Evolutionary conservation across 2,888 invertebrate genomes (phyloP).

Genomic region (Dexiosoma caninum): DNA sequence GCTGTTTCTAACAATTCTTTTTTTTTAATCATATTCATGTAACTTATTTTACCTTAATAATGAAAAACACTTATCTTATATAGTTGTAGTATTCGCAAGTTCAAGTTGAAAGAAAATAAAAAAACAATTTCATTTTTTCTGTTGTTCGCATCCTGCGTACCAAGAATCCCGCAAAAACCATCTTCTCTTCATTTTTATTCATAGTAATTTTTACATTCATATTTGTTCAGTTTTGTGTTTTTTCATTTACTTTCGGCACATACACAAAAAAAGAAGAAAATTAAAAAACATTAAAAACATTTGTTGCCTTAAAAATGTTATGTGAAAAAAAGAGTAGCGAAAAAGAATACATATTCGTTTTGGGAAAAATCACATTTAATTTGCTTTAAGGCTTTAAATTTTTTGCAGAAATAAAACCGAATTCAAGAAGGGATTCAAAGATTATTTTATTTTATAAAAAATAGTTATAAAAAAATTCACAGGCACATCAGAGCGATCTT

Average conservation of each 20-base stretch:
- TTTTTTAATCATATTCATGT: neutral
- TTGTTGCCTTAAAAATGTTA: constrained; percentile 52
- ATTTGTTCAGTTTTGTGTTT: constrained; percentile 30
- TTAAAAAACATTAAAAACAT: constrained; percentile 54
- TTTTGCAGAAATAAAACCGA: neutral
- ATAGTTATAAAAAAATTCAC: too few species aligned
- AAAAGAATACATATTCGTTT: constrained; percentile 11
- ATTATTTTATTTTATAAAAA: too few species aligned
- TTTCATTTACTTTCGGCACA: constrained; percentile 18
- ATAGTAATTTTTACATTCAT: constrained; percentile 4
- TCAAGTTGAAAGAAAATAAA: constrained; percentile 38
- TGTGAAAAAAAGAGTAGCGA: neutral
- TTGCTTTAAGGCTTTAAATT: constrained; percentile 51
- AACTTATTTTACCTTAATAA: neutral
- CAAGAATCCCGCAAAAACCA: neutral
- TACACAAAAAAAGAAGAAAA: neutral
- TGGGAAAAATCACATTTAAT: constrained; percentile 25
- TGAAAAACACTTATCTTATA: constrained; percentile 5
- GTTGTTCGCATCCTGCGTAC: neutral
- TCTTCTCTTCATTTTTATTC: constrained; percentile 24
- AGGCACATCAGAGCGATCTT: too few species aligned
- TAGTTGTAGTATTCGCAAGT: constrained; percentile 21
- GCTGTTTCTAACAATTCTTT: neutral
- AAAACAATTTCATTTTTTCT: constrained; percentile 45
- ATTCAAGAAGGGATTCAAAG: neutral